Conservation (phyloP, 2,797 vertebrate species). For the Pseudomugil gertrudae region DNA sequence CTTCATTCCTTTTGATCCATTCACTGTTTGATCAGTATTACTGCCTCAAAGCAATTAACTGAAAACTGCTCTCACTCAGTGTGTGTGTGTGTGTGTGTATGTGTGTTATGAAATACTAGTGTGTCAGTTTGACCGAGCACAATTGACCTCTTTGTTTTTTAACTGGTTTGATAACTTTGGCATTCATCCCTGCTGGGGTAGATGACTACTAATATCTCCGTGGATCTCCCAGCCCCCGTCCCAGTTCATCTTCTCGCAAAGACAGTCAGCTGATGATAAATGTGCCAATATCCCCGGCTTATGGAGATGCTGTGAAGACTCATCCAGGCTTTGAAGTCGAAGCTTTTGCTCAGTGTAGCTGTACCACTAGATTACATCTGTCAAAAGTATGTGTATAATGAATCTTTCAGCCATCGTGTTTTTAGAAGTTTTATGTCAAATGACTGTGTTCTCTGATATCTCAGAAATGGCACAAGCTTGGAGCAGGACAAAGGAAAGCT, state of each 20-base stretch:
- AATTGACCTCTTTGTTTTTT: conserved; percentile 74
- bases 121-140: conserved; percentile 74
- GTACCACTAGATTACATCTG: conserved; percentile 31
- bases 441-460: conserved; percentile 59
- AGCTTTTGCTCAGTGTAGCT: not conserved
- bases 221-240: conserved; percentile 25
- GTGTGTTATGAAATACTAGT: conserved; percentile 75
- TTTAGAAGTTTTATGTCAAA: conserved; percentile 52
- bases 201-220: conserved; percentile 43
- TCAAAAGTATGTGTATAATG: conserved; percentile 25
- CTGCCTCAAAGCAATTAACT: conserved; percentile 76
- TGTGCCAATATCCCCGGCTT: conserved; percentile 9
- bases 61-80: conserved; percentile 56
- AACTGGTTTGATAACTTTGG: conserved; percentile 64
- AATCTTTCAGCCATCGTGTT: conserved; percentile 47
- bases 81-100: conserved; percentile 6
- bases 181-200: conserved; percentile 49
- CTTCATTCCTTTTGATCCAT: conserved; percentile 71
- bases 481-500: conserved; percentile 63
- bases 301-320: conserved; percentile 9
- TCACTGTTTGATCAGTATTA: conserved; percentile 71
- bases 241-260: conserved; percentile 17
- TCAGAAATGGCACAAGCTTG: conserved; percentile 58
- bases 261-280: conserved; percentile 7
- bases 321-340: conserved; percentile 15